phyloP scores from a whole-genome alignment of 2,797 vertebrate genomes.

The Ciconia nigra region DNA sequence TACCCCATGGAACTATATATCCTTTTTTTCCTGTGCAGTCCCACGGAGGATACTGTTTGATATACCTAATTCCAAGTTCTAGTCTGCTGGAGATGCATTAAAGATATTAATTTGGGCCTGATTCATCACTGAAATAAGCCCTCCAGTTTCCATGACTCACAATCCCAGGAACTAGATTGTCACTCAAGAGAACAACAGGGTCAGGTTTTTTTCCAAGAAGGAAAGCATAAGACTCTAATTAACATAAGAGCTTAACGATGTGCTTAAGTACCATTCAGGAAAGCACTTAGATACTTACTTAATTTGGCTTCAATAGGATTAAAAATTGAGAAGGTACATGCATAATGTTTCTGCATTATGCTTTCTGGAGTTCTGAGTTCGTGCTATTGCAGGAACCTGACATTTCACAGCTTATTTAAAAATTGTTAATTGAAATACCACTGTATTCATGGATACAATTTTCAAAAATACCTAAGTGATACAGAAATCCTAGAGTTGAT shows the following conservation, averaged over 20 bases:
- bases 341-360: background rate
- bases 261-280: constrained; percentile 14
- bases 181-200: background rate
- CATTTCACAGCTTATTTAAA: background rate
- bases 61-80: background rate
- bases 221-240: constrained; percentile 13
- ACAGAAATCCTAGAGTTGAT: background rate
- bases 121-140: background rate
- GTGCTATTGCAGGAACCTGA: background rate
- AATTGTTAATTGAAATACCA: background rate
- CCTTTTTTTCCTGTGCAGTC: background rate
- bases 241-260: constrained; percentile 3
- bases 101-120: background rate
- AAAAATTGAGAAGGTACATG: background rate
- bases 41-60: background rate
- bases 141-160: background rate
- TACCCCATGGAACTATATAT: background rate
- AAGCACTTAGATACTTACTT: constrained; percentile 21
- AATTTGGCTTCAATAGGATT: constrained; percentile 30
- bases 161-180: background rate
- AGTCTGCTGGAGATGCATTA: background rate
- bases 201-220: background rate
- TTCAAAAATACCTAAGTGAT: background rate
- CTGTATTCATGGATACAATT: background rate
- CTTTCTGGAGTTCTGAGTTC: background rate